phyloP scores from a whole-genome alignment of 1,140 invertebrate species.

The Drosophila bifasciata region DNA sequence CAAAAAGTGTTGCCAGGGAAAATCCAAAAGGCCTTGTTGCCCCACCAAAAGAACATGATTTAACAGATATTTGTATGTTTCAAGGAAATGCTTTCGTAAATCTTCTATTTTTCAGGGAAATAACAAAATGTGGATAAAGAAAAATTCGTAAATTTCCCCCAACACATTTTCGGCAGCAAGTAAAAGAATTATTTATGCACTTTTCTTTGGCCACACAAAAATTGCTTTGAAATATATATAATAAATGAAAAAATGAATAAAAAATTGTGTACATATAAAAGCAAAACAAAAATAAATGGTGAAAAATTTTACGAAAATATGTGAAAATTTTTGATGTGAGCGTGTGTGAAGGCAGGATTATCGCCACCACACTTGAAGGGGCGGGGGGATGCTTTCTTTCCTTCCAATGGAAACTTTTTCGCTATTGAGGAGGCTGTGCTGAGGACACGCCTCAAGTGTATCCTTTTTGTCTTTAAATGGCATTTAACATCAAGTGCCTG shows the following conservation, averaged over 20 bases:
- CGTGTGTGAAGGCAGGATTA: no score
- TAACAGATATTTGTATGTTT: neutral
- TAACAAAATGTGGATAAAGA: neutral
- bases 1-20: constrained; percentile 44
- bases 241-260: constrained; percentile 51
- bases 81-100: constrained; percentile 27
- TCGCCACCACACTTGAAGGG: no score
- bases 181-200: constrained; percentile 42
- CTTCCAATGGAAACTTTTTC: constrained; percentile 5
- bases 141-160: neutral
- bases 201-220: constrained; percentile 5
- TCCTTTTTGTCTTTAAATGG: constrained; percentile 77
- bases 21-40: neutral
- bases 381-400: constrained; percentile 14
- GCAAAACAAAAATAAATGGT: constrained; percentile 29
- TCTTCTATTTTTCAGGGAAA: constrained; percentile 11
- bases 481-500: constrained; percentile 73
- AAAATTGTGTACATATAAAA: constrained; percentile 18
- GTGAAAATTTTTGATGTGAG: no score
- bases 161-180: neutral
- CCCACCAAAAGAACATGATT: constrained; percentile 12
- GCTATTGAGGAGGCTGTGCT: neutral
- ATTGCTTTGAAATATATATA: constrained; percentile 20
- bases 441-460: constrained; percentile 31
- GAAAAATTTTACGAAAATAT: no score